phyloP scores from a whole-genome alignment of 2,797 vertebrate genomes.

The Helostoma temminkii region DNA sequence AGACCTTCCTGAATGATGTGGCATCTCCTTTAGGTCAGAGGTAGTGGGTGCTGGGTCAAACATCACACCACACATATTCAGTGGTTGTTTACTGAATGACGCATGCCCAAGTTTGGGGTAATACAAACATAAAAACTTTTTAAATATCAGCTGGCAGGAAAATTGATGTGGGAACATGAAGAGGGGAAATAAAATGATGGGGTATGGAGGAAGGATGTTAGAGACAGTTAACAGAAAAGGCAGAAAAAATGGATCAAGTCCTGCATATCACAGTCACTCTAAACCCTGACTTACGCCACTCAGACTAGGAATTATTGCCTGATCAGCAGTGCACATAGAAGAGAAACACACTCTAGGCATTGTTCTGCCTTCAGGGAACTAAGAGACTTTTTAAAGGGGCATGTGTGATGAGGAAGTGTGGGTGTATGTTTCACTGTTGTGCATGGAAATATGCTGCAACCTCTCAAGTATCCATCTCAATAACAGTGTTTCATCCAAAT shows the following conservation, averaged over 20 bases:
- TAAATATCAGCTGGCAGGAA: slow-evolving; percentile 43
- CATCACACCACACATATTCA: slow-evolving; percentile 16
- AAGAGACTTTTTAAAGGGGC: slow-evolving; percentile 32
- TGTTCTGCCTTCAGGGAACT: slow-evolving; percentile 42
- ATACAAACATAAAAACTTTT: slow-evolving; percentile 26
- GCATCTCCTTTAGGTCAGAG: slow-evolving; percentile 2
- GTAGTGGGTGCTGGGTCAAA: background rate
- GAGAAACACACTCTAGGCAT: slow-evolving; percentile 36
- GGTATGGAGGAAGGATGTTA: background rate
- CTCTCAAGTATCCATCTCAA: slow-evolving; percentile 28
- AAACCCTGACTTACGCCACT: background rate
- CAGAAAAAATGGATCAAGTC: slow-evolving; percentile 6
- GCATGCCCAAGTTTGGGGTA: background rate
- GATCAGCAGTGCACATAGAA: slow-evolving; percentile 33
- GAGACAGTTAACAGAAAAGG: slow-evolving; percentile 1
- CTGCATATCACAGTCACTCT: background rate
- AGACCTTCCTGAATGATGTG: slow-evolving; percentile 9
- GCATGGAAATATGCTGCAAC: slow-evolving; percentile 46
- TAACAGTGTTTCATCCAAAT: slow-evolving; percentile 32
- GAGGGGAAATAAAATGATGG: background rate
- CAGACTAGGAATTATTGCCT: slow-evolving; percentile 19
- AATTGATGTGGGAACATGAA: slow-evolving; percentile 9
- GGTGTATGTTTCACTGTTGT: slow-evolving; percentile 29
- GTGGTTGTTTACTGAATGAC: slow-evolving; percentile 28
- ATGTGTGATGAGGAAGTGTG: slow-evolving; percentile 34